phyloP scores from a whole-genome alignment of 2,797 vertebrate species.

The Scyliorhinus canicula region DNA sequence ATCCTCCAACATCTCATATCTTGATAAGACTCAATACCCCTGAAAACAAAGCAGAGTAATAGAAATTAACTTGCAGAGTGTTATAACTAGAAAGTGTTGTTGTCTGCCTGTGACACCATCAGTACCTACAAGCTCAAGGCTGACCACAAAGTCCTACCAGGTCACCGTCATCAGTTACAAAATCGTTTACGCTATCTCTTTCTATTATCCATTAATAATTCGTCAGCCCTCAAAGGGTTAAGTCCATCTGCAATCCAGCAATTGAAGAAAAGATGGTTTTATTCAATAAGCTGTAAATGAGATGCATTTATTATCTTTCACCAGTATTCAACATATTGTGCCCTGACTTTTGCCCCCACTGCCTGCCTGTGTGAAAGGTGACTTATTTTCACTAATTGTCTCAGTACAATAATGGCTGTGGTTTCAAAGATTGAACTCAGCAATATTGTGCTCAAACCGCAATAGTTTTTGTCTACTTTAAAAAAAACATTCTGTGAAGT shows the following conservation, averaged over 20 bases:
- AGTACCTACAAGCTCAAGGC: not conserved
- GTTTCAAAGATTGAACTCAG: constrained; percentile 12
- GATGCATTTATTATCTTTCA: not conserved
- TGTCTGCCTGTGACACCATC: not conserved
- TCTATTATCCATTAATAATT: not conserved
- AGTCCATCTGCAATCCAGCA: not conserved
- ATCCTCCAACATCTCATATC: not conserved
- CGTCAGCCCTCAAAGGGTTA: not conserved
- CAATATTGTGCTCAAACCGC: not conserved
- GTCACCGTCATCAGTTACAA: not conserved
- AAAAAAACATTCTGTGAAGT: not conserved
- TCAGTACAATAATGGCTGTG: not conserved
- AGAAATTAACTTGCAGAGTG: not conserved
- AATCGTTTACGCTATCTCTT: not conserved
- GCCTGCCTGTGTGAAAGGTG: not conserved
- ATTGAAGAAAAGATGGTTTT: not conserved
- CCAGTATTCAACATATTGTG: not conserved
- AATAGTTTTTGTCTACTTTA: not conserved
- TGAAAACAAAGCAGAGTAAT: not conserved
- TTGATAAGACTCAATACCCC: not conserved
- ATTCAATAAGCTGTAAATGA: not conserved
- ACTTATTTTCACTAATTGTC: not conserved
- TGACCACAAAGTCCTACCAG: not conserved
- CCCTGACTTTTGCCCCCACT: not conserved
- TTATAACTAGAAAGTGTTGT: not conserved